Base-by-base conservation (phyloP, 2,113 vertebrate species). In the Turnix velox region DNA sequence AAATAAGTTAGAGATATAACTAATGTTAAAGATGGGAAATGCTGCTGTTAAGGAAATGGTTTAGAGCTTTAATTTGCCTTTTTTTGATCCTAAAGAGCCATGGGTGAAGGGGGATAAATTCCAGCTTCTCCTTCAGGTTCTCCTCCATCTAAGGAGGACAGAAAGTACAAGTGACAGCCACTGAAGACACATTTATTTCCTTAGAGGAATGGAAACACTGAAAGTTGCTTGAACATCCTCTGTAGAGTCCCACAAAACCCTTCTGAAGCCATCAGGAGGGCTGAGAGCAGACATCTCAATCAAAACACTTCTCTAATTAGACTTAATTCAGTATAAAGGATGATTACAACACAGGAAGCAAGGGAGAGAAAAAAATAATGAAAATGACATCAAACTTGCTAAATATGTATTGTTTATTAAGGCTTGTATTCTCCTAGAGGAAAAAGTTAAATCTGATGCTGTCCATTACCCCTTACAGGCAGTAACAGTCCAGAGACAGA, bases 331-430 rank as follows among this genome's bases (percentile, higher is more conserved):
- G 39, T 31, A 66, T 5, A 40, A 80, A 45, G 46, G 14, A 37
- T 3, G 28, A 37, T 1, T 31, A 3, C 10, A 68, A 87, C 39
- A 37, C 0, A 42, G 20, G 49, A 57, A 73, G 18, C 58, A 66
- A 54, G 25, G 27, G 1, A 46, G 40, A 40, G 71, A 18, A 63
- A 93, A 96, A 92, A 96, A 97, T 61, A n/a, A 96, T 61, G 94
- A 97, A 95, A 95, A 96, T 94, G 95, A 96, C 97, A 92, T 96
- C 96, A 85, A 85, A 40, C 96, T 97, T 98, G 98, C 98, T 98
- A 97, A 98, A 98, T 97, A 98, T 97, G 97, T 97, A 97, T 92
- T 96, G 96, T 99, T 99, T 99, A 99, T 99, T 99, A 99, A 99
- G 98, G 98, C 98, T 99, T 98, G 98, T 98, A 97, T 98, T 98